Evolutionary conservation across 2,113 vertebrate species (phyloP).

Genomic region (Ceyx margarethae): DNA sequence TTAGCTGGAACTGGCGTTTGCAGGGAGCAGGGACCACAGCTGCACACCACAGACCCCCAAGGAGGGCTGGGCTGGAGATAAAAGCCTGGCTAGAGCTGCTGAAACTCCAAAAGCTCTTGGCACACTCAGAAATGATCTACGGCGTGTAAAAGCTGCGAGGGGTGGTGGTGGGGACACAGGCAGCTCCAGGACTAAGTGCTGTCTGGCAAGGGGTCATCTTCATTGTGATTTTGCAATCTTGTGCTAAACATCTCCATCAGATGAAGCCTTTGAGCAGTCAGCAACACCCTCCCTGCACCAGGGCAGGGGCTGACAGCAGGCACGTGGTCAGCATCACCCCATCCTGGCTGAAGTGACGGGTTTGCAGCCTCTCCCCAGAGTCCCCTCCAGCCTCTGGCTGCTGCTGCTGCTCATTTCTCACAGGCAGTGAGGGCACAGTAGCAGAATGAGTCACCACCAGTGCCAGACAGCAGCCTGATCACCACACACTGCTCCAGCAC

Average conservation of each 20-base stretch:
- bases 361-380: neutral
- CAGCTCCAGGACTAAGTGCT: neutral
- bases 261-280: neutral
- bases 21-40: neutral
- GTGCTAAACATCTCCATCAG: neutral
- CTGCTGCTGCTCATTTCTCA: neutral
- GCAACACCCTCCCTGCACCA: neutral
- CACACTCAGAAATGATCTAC: neutral
- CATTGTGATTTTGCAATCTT: neutral
- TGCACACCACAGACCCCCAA: neutral
- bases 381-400: neutral
- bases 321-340: no score
- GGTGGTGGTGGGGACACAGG: neutral
- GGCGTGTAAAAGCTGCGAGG: neutral
- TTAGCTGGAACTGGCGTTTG: neutral
- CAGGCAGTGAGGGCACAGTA: neutral
- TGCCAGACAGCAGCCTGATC: neutral
- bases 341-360: fast-evolving
- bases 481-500: fast-evolving
- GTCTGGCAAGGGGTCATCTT: neutral
- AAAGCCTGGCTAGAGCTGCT: neutral
- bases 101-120: neutral
- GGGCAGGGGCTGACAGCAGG: neutral
- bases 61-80: neutral
- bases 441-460: neutral